Evolutionary conservation across 2,888 invertebrate genomes (phyloP).

Genomic region (Caradrina kadenii): DNA sequence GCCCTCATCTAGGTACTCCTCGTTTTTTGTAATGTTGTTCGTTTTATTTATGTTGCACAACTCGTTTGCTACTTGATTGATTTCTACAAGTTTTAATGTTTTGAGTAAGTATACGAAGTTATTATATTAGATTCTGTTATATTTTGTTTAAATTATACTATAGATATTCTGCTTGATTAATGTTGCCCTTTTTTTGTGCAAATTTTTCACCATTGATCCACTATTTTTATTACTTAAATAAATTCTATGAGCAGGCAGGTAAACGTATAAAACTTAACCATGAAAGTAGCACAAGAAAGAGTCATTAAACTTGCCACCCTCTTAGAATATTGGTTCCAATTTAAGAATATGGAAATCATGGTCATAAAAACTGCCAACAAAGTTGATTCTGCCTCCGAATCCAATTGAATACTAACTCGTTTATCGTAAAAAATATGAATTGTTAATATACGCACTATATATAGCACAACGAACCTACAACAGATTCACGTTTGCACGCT

Average conservation of each 20-base stretch:
- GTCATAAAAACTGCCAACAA: conserved; percentile 28
- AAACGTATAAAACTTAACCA: neutral
- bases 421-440: conserved; percentile 32
- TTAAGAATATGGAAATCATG: conserved; percentile 34
- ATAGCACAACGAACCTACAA: conserved; percentile 59
- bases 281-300: conserved; percentile 13
- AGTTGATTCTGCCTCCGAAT: conserved; percentile 22
- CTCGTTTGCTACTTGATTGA: conserved; percentile 68
- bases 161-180: neutral
- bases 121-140: too few relatives aligned
- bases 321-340: conserved; percentile 45
- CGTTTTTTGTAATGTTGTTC: neutral
- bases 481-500: conserved; percentile 67
- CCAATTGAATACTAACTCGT: conserved; percentile 35
- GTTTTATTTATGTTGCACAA: conserved; percentile 64
- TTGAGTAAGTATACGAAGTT: too few relatives aligned
- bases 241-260: neutral
- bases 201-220: neutral
- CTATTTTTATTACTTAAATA: neutral
- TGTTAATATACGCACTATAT: conserved; percentile 6
- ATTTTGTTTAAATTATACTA: neutral
- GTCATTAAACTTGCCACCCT: conserved; percentile 24
- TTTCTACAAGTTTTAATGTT: conserved; percentile 65
- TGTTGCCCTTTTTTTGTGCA: neutral
- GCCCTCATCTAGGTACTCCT: conserved; percentile 21